phyloP scores from a whole-genome alignment of 2,888 invertebrate genomes.

The Melinaea marsaeus region DNA sequence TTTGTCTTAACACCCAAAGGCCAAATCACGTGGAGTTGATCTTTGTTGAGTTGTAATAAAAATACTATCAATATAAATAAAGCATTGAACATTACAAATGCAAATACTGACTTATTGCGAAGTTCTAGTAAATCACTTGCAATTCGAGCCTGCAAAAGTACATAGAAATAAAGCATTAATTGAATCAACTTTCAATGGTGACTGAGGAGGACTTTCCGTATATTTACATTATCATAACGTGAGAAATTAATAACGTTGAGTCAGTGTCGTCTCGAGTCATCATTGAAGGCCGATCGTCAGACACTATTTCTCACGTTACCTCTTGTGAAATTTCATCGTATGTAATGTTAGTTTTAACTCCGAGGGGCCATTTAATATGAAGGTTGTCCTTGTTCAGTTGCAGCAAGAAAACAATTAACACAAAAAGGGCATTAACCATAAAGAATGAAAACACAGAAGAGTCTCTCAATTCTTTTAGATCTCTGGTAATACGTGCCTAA shows the following conservation, averaged over 20 bases:
- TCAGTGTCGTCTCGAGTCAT: conserved; percentile 57
- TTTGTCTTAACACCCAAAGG: conserved; percentile 96
- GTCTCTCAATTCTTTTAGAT: conserved; percentile 96
- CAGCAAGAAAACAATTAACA: conserved; percentile 98
- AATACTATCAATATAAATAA: conserved; percentile 99
- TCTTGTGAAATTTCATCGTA: conserved; percentile 93
- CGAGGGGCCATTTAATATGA: conserved; percentile 97
- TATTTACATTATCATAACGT: conserved; percentile 21
- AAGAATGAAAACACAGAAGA: conserved; percentile 97
- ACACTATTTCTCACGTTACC: conserved; percentile 83
- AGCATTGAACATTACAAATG: conserved; percentile 99
- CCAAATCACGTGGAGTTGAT: conserved; percentile 98
- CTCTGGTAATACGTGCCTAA: conserved; percentile 93
- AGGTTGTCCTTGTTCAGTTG: conserved; percentile 98
- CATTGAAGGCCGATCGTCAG: conserved; percentile 69
- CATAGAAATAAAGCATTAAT: conserved; percentile 65
- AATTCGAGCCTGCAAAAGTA: conserved; percentile 88
- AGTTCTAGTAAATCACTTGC: conserved; percentile 94
- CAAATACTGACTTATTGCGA: conserved; percentile 97
- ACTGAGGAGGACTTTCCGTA: conserved; percentile 57
- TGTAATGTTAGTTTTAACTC: conserved; percentile 95
- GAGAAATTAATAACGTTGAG: conserved; percentile 2
- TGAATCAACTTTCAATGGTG: conserved; percentile 77
- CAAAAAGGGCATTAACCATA: conserved; percentile 99
- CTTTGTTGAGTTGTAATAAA: conserved; percentile 99